Base-by-base conservation (phyloP, 2,113 vertebrate genomes). In the Nerophis lumbriciformis region DNA sequence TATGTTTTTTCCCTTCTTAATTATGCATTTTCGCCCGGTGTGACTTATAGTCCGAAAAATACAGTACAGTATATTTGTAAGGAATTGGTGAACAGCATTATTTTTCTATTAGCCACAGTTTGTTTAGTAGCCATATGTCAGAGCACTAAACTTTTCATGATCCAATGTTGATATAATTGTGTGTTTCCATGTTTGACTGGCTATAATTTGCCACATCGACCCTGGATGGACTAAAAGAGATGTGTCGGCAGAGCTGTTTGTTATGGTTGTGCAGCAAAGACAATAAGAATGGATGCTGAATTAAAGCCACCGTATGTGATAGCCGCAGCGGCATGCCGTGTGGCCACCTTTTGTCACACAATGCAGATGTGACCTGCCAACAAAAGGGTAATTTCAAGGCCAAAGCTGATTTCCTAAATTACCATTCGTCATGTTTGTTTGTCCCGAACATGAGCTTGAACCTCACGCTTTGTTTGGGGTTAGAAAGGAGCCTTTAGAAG, bases 291-390 rank as follows among this genome's bases (percentile, higher is more conserved):
- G 42, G 65, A 76, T 64, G 68, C 72, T 68, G 72, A 50, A 72
- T 74, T 75, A 69, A 73, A 75, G 63, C 64, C 69, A 42, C 71
- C 63, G 67, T 72, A 62, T 73, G 66, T 73, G 74, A 72, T 68
- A 56, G 19, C 72, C 28, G 16, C 66, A 66, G 66, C 71, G 61
- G 53, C 53, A 13, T 7, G 72, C 61, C 75, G 70, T 73, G 68
- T 59, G 73, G 59, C 59, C 53, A 70, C 59, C 74, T 68, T 73
- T 80, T 82, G 76, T 79, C 80, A 59, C 71, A 59, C 68, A 55
- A 73, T 76, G 68, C 78, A 81, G 78, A 85, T 75, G 79, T 78
- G 74, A 67, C 75, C 72, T 48, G 48, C 15, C 38, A 69, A 84
- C 80, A 86, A 82, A 82, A 75, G 52, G 71, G 63, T 78, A 72